Percentiles rank a stretch among this genome's conserved stretches.
These are phyloP conservation scores for Mayetiola destructor DNA, from an alignment of 2,888 invertebrate genomes.

Conservation along the genomic window DNA sequence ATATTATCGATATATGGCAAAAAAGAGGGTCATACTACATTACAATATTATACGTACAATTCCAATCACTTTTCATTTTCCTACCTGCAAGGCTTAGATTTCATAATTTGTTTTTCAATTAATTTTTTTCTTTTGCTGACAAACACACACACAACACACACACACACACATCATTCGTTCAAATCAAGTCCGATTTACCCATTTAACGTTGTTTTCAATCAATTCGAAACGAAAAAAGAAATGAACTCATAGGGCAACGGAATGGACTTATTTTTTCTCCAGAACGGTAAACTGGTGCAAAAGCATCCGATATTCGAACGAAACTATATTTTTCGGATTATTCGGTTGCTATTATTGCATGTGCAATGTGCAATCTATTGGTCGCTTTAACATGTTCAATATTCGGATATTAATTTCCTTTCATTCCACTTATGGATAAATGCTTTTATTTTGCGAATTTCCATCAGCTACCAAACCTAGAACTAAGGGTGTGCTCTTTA, in stretches of 20 bases:
- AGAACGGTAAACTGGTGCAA: not conserved
- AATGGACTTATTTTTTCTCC: not conserved
- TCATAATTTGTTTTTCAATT: slow-evolving; percentile 1
- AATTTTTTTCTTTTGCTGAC: not conserved
- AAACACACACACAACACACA: not conserved
- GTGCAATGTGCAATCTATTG: too few relatives aligned
- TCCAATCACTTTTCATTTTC: not conserved
- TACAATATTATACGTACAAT: too few relatives aligned
- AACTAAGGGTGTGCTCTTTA: not conserved
- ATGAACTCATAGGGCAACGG: not conserved
- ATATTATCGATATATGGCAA: not conserved
- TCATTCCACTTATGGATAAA: not conserved
- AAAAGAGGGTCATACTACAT: slow-evolving; percentile 11
- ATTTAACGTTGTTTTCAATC: not conserved
- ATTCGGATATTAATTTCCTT: not conserved
- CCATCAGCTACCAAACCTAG: not conserved
- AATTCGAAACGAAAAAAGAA: not conserved
- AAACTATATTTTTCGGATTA: too few relatives aligned
- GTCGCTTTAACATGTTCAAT: too few relatives aligned
- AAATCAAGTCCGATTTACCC: not conserved
- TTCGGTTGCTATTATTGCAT: too few relatives aligned
- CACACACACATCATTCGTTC: not conserved
- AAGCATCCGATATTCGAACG: too few relatives aligned
- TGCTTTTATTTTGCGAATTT: not conserved
- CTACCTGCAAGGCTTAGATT: not conserved